Evolutionary conservation across 2,113 vertebrate genomes (phyloP), one percentile per base, ranked within the genome.

Genomic region (Aleadryas rufinucha): DNA sequence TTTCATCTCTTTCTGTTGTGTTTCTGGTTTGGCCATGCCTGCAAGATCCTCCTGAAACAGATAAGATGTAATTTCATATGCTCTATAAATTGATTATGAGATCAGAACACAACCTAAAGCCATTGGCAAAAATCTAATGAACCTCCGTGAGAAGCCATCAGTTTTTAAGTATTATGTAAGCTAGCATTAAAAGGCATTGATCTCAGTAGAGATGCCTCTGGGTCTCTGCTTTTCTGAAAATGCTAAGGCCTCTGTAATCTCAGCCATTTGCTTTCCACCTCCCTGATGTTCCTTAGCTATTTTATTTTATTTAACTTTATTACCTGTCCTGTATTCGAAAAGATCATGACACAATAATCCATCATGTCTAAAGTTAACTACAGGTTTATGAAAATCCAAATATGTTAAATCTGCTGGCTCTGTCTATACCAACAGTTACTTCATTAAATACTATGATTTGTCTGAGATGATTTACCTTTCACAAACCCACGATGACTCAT

Each of bases 371-470:
- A 87, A 91, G 83, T 45, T 80, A 72, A 90, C 54, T 83, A 65
- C 37, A 56, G n/a, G 80, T 92, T 95, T 91, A 44, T 80, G 70
- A 84, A 95, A 93, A 96, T 77, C 70, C 78, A 87, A 59, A 81
- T 69, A 59, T 35, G 84, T 82, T 85, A 93, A 94, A 76, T 81
- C 77, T 96, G 26, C 83, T 90, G 66, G 37, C 64, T 91, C 71
- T 94, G 44, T 87, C 84, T 85, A 81, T 74, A 69, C 78, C 54
- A 54, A 85, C 42, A 79, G 72, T 91, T 89, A 84, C 89, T 95
- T 92, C 81, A 92, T 90, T 95, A 96, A 95, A 50, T 93, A 65
- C 74, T 89, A 9, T 68, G 74, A 85, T 95, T 95, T 95, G 63
- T 83, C 90, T 96, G 74, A 83, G 84, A 75, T 1, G 27, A 87